A percentile compares a stretch with the other conserved stretches of the same genome.
Conservation (phyloP, 2,113 vertebrate species). For the Cheirogaleus medius region DNA sequence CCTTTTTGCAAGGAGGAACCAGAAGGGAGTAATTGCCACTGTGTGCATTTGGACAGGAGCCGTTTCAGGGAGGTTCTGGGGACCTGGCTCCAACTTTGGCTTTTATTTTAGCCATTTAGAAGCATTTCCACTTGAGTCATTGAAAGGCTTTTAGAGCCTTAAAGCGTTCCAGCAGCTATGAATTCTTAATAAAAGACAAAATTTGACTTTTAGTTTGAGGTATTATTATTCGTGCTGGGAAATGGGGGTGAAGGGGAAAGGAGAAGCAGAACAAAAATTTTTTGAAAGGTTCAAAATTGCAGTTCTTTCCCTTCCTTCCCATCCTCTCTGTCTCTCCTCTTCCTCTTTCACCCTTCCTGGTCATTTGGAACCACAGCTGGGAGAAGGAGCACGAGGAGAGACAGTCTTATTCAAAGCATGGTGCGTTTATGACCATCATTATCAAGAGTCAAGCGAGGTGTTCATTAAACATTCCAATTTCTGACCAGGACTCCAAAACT, state of each 20-base stretch:
- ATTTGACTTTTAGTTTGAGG: slow-evolving; percentile 11
- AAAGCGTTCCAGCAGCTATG: neutral
- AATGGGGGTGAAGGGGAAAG: neutral
- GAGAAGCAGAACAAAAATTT: neutral
- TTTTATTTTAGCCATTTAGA: slow-evolving; percentile 26
- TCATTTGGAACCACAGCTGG: neutral
- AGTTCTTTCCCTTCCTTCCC: neutral
- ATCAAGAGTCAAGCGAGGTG: neutral
- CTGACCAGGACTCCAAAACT: neutral
- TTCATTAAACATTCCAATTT: neutral
- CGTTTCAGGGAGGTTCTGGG: neutral
- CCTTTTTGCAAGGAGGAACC: neutral
- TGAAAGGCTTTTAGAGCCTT: neutral
- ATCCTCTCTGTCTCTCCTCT: neutral
- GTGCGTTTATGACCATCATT: neutral
- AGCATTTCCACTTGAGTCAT: neutral
- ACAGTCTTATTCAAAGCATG: neutral
- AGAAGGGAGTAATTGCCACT: neutral
- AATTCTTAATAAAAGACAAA: slow-evolving; percentile 31
- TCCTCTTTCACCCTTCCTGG: neutral
- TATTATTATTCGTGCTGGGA: neutral
- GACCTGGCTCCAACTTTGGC: neutral
- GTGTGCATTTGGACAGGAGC: neutral
- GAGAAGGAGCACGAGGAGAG: neutral
- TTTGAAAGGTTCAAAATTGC: neutral